Conservation (phyloP, 2,797 vertebrate genomes). For the Myotis findleyi region DNA sequence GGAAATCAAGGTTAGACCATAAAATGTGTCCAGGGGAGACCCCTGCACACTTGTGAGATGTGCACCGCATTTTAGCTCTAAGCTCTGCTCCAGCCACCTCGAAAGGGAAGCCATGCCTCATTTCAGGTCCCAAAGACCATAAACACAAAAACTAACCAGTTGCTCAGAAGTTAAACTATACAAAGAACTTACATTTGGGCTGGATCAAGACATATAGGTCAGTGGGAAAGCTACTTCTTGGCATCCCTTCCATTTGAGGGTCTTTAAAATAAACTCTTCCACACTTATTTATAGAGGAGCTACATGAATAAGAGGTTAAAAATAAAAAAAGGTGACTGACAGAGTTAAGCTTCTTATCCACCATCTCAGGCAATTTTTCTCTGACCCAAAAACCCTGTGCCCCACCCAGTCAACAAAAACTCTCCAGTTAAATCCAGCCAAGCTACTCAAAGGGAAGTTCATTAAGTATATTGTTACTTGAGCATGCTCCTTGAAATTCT, state of each 20-base stretch:
- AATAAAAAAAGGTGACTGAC: not conserved
- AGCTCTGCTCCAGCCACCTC: not conserved
- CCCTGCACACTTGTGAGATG: not conserved
- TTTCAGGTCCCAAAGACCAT: not conserved
- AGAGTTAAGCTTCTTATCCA: not conserved
- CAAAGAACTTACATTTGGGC: not conserved
- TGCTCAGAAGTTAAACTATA: slow-evolving; percentile 6
- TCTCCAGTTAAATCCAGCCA: not conserved
- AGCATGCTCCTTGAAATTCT: slow-evolving; percentile 16
- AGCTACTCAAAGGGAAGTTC: not conserved
- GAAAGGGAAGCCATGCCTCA: not conserved
- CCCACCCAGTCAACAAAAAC: not conserved
- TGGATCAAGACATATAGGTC: not conserved
- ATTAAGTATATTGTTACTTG: not conserved
- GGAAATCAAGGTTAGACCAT: not conserved
- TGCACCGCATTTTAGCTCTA: not conserved
- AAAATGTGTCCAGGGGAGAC: not conserved
- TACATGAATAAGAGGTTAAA: not conserved
- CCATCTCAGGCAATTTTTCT: not conserved
- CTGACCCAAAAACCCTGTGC: not conserved
- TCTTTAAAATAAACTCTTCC: not conserved
- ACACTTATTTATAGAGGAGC: not conserved
- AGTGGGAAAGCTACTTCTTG: not conserved
- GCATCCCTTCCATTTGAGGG: not conserved
- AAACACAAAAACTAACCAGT: not conserved